Percentiles rank a stretch among this genome's conserved stretches.
Evolutionary conservation across 2,888 invertebrate genomes (phyloP).

Genomic region (Dexiosoma caninum): DNA sequence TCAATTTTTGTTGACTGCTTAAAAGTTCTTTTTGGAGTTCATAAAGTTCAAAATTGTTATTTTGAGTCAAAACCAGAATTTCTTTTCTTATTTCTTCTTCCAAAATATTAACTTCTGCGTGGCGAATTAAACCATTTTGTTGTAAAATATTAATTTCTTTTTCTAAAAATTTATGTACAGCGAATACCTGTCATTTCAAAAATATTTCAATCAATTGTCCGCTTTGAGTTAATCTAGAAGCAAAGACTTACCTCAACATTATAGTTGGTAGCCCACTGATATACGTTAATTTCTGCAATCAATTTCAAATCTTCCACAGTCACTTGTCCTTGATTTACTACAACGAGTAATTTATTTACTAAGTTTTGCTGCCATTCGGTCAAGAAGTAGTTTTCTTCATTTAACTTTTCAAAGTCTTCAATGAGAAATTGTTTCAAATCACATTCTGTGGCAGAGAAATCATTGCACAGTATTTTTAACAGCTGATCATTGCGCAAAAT

Average conservation of each 20-base stretch:
- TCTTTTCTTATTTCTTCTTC: constrained; percentile 71
- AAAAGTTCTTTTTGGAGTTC: constrained; percentile 72
- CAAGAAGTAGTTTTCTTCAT: no score
- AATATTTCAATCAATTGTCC: background rate
- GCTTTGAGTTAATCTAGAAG: background rate
- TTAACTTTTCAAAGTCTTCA: constrained; percentile 72
- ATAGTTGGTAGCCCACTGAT: constrained; percentile 71
- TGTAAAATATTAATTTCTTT: no score
- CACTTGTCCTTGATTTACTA: no score
- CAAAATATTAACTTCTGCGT: constrained; percentile 74
- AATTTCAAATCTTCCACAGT: no score
- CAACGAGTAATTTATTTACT: no score
- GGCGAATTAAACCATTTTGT: no score
- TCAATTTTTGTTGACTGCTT: constrained; percentile 71
- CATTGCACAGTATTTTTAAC: constrained; percentile 70
- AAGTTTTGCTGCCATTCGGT: no score
- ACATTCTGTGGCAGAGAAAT: constrained; percentile 72
- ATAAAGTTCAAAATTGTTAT: constrained; percentile 72
- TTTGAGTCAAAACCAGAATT: constrained; percentile 70
- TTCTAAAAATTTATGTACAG: no score
- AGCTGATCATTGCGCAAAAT: constrained; percentile 72
- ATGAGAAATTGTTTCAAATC: constrained; percentile 75
- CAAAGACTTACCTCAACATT: constrained; percentile 67
- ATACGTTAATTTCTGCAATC: no score
- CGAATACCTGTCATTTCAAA: constrained; percentile 65